Base-by-base conservation (phyloP, 1,140 invertebrate genomes). In the Macrobrachium rosenbergii region DNA sequence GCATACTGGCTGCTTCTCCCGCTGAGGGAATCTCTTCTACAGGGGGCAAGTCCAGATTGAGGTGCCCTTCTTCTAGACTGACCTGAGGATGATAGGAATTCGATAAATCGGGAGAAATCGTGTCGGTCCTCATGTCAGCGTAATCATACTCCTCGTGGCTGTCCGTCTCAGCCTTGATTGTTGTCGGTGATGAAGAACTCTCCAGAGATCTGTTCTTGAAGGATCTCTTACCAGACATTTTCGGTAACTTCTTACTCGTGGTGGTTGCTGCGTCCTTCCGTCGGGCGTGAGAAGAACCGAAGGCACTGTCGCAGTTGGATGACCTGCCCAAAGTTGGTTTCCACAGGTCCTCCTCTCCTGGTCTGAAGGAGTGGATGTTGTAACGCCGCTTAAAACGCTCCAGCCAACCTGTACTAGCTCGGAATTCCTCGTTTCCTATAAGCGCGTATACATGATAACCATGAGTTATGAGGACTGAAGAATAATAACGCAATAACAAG, bases 11-110 rank as follows among this genome's bases (percentile, higher is more conserved):
- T 10, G 85, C 78, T 37, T 87, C 85, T n/a, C 45, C 72, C 19
- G 79, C 85, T 2, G 85, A 87, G 11, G 85, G 85, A 43, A 87
- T 80, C 43, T 87, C 85, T 23, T 87, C 45, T 12, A 87, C 85
- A 12, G 85, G 78, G 11, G 85, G 85, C 16, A 87, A 59, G 23
- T 82, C 67, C 21, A 87, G 64, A 17, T 45, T 19, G 43, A 87
- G 23, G 14, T 81, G 67, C 8, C 85, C 85, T 21, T 87, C 85
- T 62, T 87, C 78, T 6, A 87, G 52, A 16, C 85, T 79, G 23
- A 87, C 79, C 17, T 81, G 58, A 28, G 85, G 85, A 59, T 87
- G 85, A 5, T 81, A 43, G 59, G 78, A 62, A 19, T 28, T 14
- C 19, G 69, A 69, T 14, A 28, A 73, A 16, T 75, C 85, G 0